Evolutionary conservation across 2,797 vertebrate genomes (phyloP).

Genomic region (Cichlasoma orientale): DNA sequence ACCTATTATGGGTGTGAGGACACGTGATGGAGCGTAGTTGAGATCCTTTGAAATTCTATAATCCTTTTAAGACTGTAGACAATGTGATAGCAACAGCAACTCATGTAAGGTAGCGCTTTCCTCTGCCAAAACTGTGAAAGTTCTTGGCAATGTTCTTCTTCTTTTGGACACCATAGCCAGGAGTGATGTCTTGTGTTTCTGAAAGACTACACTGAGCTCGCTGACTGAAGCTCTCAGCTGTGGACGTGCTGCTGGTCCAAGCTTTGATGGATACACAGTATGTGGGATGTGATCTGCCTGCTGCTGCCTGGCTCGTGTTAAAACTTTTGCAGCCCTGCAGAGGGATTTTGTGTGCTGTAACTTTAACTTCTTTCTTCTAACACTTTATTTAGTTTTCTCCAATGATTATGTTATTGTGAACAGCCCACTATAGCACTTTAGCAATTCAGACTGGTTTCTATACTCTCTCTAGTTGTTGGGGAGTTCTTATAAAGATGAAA

Average conservation of each 20-base stretch:
- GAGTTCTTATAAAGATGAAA: background rate
- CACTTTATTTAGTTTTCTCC: background rate
- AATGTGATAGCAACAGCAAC: background rate
- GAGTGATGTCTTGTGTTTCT: conserved; percentile 9
- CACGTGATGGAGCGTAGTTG: background rate
- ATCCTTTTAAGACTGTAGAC: background rate
- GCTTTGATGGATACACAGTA: background rate
- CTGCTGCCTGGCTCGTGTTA: background rate
- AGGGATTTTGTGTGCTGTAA: background rate
- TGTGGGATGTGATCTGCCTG: background rate
- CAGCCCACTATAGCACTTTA: background rate
- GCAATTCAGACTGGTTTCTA: background rate
- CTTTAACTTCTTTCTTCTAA: background rate
- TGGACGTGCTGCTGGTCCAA: background rate
- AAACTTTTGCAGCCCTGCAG: background rate
- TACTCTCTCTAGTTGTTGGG: background rate
- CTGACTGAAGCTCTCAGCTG: background rate
- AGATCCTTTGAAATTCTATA: background rate
- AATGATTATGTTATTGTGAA: background rate
- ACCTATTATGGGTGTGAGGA: conserved; percentile 4
- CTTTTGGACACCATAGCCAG: conserved; percentile 12
- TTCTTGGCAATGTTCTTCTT: background rate
- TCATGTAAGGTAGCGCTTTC: background rate
- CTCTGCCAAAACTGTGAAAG: conserved; percentile 16
- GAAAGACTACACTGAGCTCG: conserved; percentile 8